phyloP scores from a whole-genome alignment of 2,797 vertebrate species.

The Onychomys leucogaster region DNA sequence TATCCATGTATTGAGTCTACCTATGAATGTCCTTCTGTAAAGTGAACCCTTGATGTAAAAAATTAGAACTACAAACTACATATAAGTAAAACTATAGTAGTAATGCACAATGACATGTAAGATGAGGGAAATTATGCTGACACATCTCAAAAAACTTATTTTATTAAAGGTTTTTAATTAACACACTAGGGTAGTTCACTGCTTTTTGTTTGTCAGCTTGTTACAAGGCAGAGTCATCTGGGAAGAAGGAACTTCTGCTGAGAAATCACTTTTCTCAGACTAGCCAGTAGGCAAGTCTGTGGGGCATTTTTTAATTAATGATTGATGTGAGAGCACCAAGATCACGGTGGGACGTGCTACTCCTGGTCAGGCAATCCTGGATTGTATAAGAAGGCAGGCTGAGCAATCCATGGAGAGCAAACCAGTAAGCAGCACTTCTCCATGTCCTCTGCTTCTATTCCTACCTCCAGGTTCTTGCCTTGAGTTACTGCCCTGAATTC shows the following conservation, averaged over 20 bases:
- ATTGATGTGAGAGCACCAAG: neutral
- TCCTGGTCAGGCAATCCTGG: too few species aligned
- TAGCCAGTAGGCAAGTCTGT: neutral
- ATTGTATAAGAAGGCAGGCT: neutral
- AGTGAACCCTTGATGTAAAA: neutral
- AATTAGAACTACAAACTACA: neutral
- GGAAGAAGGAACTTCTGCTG: neutral
- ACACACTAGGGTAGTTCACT: neutral
- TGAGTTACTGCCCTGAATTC: neutral
- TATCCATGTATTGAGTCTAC: neutral
- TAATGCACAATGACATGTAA: neutral
- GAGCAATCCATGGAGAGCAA: neutral
- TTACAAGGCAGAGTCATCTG: neutral
- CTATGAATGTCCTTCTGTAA: neutral
- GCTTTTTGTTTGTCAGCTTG: neutral
- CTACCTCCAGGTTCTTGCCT: neutral
- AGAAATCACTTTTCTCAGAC: neutral
- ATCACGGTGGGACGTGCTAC: neutral
- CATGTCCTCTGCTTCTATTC: neutral
- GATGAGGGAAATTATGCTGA: neutral
- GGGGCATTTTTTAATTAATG: neutral
- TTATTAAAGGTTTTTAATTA: neutral
- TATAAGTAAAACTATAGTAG: constrained; percentile 14
- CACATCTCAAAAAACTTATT: neutral
- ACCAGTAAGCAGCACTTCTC: neutral